These are phyloP conservation scores for Seriola aureovittata DNA, from an alignment of 2,113 vertebrate genomes.

Conservation along the genomic window DNA sequence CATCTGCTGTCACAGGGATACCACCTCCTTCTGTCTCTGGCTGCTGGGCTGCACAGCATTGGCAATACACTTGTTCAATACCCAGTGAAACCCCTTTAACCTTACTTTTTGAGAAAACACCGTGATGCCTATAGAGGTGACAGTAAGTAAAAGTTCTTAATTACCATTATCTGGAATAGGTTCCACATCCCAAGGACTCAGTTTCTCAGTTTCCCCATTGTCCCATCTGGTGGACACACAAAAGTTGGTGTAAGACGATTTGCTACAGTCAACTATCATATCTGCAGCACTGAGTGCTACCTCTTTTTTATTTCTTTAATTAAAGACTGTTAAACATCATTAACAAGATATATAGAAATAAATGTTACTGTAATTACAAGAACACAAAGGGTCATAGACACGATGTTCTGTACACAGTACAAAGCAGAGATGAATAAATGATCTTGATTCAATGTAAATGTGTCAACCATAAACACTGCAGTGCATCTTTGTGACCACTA, in stretches of 20 bases:
- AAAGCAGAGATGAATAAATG: neutral
- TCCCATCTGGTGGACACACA: slow-evolving; percentile 90
- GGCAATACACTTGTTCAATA: neutral
- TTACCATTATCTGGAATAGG: slow-evolving; percentile 94
- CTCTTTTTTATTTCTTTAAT: neutral
- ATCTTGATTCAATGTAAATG: neutral
- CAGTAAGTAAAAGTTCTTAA: neutral
- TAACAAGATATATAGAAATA: neutral
- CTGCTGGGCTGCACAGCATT: slow-evolving; percentile 83
- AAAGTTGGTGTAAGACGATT: neutral
- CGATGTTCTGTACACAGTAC: neutral
- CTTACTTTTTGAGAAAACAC: neutral
- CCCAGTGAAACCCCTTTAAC: neutral
- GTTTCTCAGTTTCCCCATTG: slow-evolving; percentile 94
- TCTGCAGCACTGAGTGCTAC: neutral
- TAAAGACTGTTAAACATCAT: neutral
- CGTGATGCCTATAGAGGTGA: too few relatives aligned
- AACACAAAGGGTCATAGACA: neutral
- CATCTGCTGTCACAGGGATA: slow-evolving; percentile 91
- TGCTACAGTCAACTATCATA: neutral
- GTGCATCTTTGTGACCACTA: slow-evolving; percentile 18
- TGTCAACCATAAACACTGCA: neutral
- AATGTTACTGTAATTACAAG: neutral
- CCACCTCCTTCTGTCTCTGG: slow-evolving; percentile 91
- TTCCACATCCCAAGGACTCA: slow-evolving; percentile 98